Evolutionary conservation across 2,888 invertebrate genomes (phyloP), one percentile per base, ranked within the genome.

Genomic region (Julus scandinavius): DNA sequence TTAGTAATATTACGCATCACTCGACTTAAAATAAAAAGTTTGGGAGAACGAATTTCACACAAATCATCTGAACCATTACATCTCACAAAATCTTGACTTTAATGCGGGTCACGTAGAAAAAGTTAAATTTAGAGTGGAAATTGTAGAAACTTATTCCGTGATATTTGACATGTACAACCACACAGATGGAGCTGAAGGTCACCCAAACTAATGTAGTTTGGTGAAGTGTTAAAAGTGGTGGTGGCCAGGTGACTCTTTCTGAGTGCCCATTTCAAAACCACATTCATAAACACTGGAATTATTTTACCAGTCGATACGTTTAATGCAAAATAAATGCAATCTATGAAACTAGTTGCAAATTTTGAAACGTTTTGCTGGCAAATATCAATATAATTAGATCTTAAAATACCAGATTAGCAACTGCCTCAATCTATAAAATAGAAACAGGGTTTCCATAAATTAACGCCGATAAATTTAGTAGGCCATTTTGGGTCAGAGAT

Each of bases 371-470:
- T 20, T 7, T 29, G 72, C 20, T 72, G 1, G 20, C 72, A 72
- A 72, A 72, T 9, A 3, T 11, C 11, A 0, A 2, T 6, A 72
- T 72, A 72, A 72, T 72, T 72, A 72, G 72, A 20, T 72, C 72
- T 72, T 20, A 20, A 72, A 72, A 72, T 29, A 20, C 80, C 15
- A 80, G 38, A 38, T 15, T 13, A 15, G 80, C 80, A 1, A 15
- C 38, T 15, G 38, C 38, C 80, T 15, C 63, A 45, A 45, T 54
- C 63, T 5, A 72, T 72, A 2, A 17, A 80, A 80, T 80, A 15
- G 38, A 80, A 80, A 80, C 80, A 38, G 38, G 80, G 38, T 80
- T 80, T 80, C 38, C n/a, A 80, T 38, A 40, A 80, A 72, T 72
- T n/a, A 72, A 29, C 9, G 29, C 20, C 72, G 72, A 72, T 13